phyloP scores from a whole-genome alignment of 2,888 invertebrate genomes.

The Drosophila cognata region DNA sequence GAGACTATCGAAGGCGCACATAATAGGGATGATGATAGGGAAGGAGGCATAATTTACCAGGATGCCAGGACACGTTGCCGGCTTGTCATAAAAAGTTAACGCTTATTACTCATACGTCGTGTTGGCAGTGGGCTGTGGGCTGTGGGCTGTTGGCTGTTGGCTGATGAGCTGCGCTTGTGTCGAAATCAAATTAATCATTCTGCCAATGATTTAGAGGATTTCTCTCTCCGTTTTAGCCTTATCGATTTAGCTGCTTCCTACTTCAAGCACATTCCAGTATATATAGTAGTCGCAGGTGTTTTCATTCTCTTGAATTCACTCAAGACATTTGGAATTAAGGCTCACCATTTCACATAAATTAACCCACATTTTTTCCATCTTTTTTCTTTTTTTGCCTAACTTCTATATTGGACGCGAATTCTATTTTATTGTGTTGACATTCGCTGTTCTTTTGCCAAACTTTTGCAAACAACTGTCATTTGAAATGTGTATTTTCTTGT shows the following conservation, averaged over 20 bases:
- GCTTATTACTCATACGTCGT: slow-evolving; percentile 59
- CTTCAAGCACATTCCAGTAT: slow-evolving; percentile 19
- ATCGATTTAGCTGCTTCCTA: slow-evolving; percentile 32
- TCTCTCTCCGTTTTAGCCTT: slow-evolving; percentile 14
- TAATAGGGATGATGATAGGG: slow-evolving; percentile 20
- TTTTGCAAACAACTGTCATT: not conserved
- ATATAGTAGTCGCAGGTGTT: slow-evolving; percentile 40
- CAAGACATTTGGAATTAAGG: not conserved
- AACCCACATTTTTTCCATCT: not conserved
- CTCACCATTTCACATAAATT: not conserved
- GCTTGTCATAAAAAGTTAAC: slow-evolving; percentile 65
- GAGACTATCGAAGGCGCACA: slow-evolving; percentile 21
- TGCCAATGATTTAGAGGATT: slow-evolving; percentile 50
- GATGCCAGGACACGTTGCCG: slow-evolving; percentile 19
- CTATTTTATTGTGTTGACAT: not conserved
- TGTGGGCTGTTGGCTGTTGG: not conserved
- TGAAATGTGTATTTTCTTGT: not conserved
- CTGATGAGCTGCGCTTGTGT: slow-evolving; percentile 27
- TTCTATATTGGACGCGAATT: not conserved
- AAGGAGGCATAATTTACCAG: slow-evolving; percentile 49
- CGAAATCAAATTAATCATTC: slow-evolving; percentile 69
- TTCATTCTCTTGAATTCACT: slow-evolving; percentile 26
- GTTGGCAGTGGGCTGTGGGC: not conserved
- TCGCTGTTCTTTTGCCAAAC: not conserved
- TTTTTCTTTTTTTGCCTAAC: not conserved